A percentile compares a stretch with the other conserved stretches of the same genome.
Conservation (phyloP, 2,888 invertebrate genomes). For the Plusia festucae region DNA sequence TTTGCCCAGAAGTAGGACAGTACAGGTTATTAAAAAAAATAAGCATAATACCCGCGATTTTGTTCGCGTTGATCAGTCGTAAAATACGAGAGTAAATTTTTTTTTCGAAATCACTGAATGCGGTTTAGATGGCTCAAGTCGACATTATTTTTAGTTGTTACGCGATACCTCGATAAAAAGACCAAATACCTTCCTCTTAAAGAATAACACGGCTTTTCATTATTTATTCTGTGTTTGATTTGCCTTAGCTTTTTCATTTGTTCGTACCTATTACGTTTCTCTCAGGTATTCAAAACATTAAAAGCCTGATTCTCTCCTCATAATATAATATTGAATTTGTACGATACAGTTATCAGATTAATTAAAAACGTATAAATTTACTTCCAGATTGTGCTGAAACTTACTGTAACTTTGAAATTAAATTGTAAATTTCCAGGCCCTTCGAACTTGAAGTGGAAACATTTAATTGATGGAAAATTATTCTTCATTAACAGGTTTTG, state of each 20-base stretch:
- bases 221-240: background rate
- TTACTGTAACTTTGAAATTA: constrained; percentile 7
- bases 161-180: too few relatives aligned
- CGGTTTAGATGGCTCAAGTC: too few relatives aligned
- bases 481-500: constrained; percentile 2
- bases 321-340: constrained; percentile 4
- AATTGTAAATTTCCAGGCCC: constrained; percentile 2
- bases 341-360: constrained; percentile 4
- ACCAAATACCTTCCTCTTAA: too few relatives aligned
- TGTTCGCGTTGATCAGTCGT: too few relatives aligned
- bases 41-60: too few relatives aligned
- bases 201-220: background rate
- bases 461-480: constrained; percentile 11
- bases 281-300: background rate
- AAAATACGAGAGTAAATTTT: too few relatives aligned
- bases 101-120: too few relatives aligned
- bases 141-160: too few relatives aligned
- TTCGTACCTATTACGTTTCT: background rate
- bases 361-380: background rate
- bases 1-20: too few relatives aligned
- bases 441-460: constrained; percentile 12
- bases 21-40: too few relatives aligned
- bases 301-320: background rate
- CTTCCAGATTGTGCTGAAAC: background rate
- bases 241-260: background rate